Evolutionary conservation across 2,888 invertebrate species (phyloP), one percentile per base, ranked within the genome.

Genomic region (Arrhopalites spinosus): DNA sequence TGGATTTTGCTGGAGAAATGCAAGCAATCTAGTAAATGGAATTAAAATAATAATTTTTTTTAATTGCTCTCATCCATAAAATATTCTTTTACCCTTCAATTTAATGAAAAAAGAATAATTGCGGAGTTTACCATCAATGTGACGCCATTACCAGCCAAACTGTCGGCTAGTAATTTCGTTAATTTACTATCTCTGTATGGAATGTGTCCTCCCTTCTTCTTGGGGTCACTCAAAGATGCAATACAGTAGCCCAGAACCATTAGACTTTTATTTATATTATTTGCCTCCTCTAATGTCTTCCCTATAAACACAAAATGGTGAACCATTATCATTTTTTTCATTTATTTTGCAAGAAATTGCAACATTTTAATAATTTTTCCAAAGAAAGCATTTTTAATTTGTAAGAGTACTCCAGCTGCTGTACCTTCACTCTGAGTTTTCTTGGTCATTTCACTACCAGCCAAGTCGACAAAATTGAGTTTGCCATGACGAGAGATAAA

Each of bases 381-480:
- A 53, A 53, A 53, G 17, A 20, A 17, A 53, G 7, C 47, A 8
- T 15, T 45, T 45, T 15, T 45, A 45, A 45, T 15, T n/a, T n/a
- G n/a, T n/a, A n/a, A n/a, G n/a, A n/a, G n/a, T n/a, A n/a, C n/a
- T n/a, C n/a, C n/a, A n/a, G n/a, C n/a, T n/a, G n/a, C 2, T 27
- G 5, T 64, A 73, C 73, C 74, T 83, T 91, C 93, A 85, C 92
- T 94, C 83, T 91, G 90, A 0, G 94, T 96, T 85, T 92, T 93
- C 85, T 95, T 96, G 3, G 96, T 95, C 90, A 96, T 94, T 87
- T 97, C 96, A 84, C 95, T 96, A n/a, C 97, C 96, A 0, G 97
- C 97, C 77, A 97, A 87, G 86, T 97, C 97, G 8, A 97, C 96
- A 85, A 97, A 96, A 87, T 96, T 95, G 74, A 97, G 91, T 87